Conservation (phyloP, 1,140 invertebrate species). For the Ips typographus region DNA sequence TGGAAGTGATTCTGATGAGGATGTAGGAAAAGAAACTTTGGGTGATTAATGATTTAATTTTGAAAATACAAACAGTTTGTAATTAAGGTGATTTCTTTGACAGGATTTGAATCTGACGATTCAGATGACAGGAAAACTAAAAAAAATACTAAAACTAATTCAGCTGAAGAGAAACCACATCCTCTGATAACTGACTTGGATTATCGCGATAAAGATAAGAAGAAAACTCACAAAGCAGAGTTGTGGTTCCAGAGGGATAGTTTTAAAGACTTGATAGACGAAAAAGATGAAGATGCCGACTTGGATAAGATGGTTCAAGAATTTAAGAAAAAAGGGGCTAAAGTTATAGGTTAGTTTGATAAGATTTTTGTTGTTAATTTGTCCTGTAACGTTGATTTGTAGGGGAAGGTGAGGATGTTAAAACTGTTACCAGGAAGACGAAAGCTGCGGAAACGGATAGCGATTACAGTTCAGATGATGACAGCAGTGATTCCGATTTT, state of each 20-base stretch:
- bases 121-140: constrained; percentile 49
- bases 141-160: constrained; percentile 52
- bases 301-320: constrained; percentile 75
- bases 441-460: constrained; percentile 39
- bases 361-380: background rate
- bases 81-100: constrained; percentile 38
- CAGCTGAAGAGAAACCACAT: constrained; percentile 60
- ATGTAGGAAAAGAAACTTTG: constrained; percentile 61
- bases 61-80: background rate
- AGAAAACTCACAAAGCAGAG: constrained; percentile 73
- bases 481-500: constrained; percentile 60
- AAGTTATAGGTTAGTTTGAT: constrained; percentile 38
- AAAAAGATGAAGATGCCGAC: constrained; percentile 85
- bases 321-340: constrained; percentile 70
- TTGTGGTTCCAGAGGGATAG: constrained; percentile 90
- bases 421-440: constrained; percentile 23
- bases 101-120: constrained; percentile 56
- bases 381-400: background rate
- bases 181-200: constrained; percentile 86
- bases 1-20: constrained; percentile 57
- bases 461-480: constrained; percentile 46
- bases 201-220: constrained; percentile 69
- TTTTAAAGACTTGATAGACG: constrained; percentile 82
- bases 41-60: constrained; percentile 45
- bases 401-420: constrained; percentile 31